phyloP scores from a whole-genome alignment of 2,888 invertebrate genomes.

The Torymus texanus region DNA sequence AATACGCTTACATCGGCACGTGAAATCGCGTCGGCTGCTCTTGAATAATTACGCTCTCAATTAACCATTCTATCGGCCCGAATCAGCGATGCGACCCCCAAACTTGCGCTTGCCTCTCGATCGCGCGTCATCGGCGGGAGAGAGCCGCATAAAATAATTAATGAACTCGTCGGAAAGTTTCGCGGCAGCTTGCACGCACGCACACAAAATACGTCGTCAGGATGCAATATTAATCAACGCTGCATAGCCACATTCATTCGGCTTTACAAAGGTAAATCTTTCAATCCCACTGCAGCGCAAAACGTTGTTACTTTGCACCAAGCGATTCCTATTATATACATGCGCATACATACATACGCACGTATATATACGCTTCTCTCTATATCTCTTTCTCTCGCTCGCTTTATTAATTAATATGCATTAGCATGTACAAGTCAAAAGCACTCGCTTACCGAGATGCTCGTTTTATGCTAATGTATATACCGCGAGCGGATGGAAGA shows the following conservation, averaged over 20 bases:
- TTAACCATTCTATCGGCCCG: constrained; percentile 4
- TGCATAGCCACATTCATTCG: too few species aligned
- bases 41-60: constrained; percentile 1
- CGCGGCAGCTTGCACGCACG: not conserved
- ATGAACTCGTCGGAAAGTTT: not conserved
- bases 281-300: too few species aligned
- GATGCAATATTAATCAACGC: too few species aligned
- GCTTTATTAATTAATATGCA: constrained; percentile 52
- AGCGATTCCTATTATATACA: not conserved
- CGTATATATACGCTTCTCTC: too few species aligned
- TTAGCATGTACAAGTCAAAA: constrained; percentile 30
- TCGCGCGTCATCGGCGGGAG: not conserved
- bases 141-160: constrained; percentile 9
- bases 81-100: not conserved
- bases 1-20: too few species aligned
- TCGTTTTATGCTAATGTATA: constrained; percentile 44
- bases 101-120: not conserved
- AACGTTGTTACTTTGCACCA: not conserved
- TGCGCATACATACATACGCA: too few species aligned
- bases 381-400: constrained; percentile 3
- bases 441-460: constrained; percentile 22
- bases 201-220: constrained; percentile 2
- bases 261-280: too few species aligned
- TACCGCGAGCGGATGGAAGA: not conserved
- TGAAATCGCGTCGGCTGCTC: too few species aligned